Percentiles rank a stretch among this genome's conserved stretches.
phyloP scores from a whole-genome alignment of 2,797 vertebrate species.

The Esox masquinongy region DNA sequence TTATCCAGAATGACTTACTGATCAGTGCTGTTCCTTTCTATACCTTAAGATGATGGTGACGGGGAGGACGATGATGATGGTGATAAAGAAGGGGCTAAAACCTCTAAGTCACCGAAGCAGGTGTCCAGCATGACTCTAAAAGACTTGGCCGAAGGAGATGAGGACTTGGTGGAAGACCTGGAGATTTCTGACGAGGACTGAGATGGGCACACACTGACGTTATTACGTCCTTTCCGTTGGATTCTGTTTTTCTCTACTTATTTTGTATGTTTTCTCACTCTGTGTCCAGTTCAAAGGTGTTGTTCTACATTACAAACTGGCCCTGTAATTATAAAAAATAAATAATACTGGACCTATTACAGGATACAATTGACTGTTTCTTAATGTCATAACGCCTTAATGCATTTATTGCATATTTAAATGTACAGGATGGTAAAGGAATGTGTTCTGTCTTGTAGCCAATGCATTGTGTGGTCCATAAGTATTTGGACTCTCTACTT shows the following conservation, averaged over 20 bases:
- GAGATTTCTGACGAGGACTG: conserved; percentile 86
- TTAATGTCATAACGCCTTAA: neutral
- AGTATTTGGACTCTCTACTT: neutral
- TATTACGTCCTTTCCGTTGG: conserved; percentile 15
- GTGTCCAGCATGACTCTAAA: conserved; percentile 77
- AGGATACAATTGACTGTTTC: conserved; percentile 2
- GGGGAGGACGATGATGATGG: conserved; percentile 25
- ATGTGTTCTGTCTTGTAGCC: neutral
- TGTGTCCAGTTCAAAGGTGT: conserved; percentile 51
- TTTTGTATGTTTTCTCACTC: conserved; percentile 30
- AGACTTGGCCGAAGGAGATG: conserved; percentile 82
- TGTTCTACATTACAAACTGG: conserved; percentile 33
- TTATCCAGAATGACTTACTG: neutral
- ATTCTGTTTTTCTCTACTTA: neutral
- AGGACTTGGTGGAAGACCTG: conserved; percentile 90
- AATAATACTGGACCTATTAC: neutral
- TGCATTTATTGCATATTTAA: neutral
- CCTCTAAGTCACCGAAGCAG: conserved; percentile 60
- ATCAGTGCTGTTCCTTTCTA: conserved; percentile 13
- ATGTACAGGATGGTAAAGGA: neutral
- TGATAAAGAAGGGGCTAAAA: conserved; percentile 39
- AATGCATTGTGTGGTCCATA: neutral
- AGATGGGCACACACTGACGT: conserved; percentile 22
- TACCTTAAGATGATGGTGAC: conserved; percentile 54
- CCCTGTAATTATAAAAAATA: conserved; percentile 33